Conservation (phyloP, 2,113 vertebrate genomes). For the Platycercus adscitus region DNA sequence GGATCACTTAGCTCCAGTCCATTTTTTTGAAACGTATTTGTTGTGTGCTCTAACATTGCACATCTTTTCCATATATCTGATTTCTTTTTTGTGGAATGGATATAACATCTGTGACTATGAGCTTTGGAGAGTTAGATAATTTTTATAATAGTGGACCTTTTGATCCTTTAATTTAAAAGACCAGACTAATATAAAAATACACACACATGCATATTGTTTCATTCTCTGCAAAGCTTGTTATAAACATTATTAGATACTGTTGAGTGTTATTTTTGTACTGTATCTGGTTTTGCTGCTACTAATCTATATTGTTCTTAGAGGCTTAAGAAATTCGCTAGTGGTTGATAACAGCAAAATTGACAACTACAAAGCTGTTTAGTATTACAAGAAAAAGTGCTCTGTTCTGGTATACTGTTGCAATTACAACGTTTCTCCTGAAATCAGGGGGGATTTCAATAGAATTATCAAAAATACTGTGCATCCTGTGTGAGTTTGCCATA, state of each 20-base stretch:
- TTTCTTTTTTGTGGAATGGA: background rate
- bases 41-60: background rate
- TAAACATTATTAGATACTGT: background rate
- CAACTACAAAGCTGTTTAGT: background rate
- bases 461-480: background rate
- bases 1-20: background rate
- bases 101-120: background rate
- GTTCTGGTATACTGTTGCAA: background rate
- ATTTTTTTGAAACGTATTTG: background rate
- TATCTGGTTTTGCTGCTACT: background rate
- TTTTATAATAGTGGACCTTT: background rate
- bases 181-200: background rate
- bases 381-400: background rate
- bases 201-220: background rate
- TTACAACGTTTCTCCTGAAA: background rate
- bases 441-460: background rate
- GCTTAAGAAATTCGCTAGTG: background rate
- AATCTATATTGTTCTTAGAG: background rate
- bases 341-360: background rate
- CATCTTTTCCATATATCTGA: background rate
- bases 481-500: background rate
- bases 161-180: background rate
- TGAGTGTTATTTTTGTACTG: background rate
- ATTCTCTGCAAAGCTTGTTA: background rate
- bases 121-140: background rate